A percentile compares a stretch with the other conserved stretches of the same genome.
Evolutionary conservation across 2,113 vertebrate species (phyloP).

Genomic region (Accipiter virgatus): DNA sequence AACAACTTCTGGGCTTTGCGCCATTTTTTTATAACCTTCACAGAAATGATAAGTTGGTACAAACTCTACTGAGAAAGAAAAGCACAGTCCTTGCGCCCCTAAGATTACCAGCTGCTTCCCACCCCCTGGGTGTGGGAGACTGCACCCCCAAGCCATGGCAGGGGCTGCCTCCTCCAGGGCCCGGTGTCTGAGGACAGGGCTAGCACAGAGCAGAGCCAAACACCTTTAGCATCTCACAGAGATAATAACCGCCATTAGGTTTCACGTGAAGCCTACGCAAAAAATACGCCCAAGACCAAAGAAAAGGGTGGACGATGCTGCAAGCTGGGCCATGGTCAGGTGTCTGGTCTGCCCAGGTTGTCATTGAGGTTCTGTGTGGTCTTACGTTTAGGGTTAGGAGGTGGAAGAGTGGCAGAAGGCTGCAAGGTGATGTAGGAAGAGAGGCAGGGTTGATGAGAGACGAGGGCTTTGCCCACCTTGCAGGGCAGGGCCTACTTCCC

Average conservation of each 20-base stretch:
- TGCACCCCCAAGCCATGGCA: neutral
- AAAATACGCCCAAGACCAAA: neutral
- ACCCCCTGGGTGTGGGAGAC: neutral
- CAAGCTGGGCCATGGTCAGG: neutral
- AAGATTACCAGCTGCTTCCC: neutral
- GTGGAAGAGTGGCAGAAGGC: neutral
- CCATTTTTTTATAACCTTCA: neutral
- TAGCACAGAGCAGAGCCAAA: neutral
- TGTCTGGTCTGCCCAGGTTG: neutral
- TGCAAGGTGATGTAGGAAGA: neutral
- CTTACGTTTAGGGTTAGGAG: neutral
- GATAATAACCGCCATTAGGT: neutral
- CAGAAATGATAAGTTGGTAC: neutral
- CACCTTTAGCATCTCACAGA: neutral
- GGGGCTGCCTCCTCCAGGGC: neutral
- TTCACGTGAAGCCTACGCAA: accelerated
- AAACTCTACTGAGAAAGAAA: neutral
- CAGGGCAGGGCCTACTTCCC: neutral
- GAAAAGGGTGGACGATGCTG: neutral
- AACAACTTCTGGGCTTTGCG: neutral
- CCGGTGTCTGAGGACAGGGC: neutral
- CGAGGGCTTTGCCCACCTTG: neutral
- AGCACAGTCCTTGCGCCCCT: neutral
- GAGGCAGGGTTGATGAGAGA: neutral
- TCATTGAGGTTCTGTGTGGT: neutral